Evolutionary conservation across 1,140 invertebrate genomes (phyloP), one percentile per base, ranked within the genome.

Genomic region (Mercenaria mercenaria): DNA sequence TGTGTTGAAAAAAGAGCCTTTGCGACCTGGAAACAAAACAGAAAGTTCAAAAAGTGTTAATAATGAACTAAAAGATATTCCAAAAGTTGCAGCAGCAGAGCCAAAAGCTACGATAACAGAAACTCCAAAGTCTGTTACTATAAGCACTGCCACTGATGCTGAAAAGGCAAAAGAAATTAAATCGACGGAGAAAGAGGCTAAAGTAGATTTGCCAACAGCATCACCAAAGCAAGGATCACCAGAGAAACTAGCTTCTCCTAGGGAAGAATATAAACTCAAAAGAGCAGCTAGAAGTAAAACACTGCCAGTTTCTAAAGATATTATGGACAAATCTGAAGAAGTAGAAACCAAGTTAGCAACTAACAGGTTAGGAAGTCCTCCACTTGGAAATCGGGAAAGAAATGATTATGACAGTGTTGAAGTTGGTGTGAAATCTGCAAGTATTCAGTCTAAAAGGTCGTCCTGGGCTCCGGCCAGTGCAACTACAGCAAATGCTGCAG

Each of bases 271-370:
- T 86, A 93, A 86, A 86, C 50, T 92, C 8, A 93, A 92, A 83
- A 84, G 94, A 61, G 91, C 93, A 74, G 84, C 50, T 76, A 91
- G 94, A 41, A 95, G 94, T 82, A 94, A 93, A 83, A 95, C 94
- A 6, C 80, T 95, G 20, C 93, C 94, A 79, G 93, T 92, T 15
- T 80, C 92, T 37, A 88, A 83, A 61, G 91, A 93, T 15, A 79
- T 93, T 52, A 41, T 93, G 39, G 77, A 91, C n/a, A 81, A 79
- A 41, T 34, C 79, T 52, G 91, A 91, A 52, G 52, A 67, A 13
- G 50, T 56, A 34, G 50, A 52, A 10, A 87, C 29, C 8, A 47
- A 59, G 1, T 1, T 43, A 29, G 43, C 29, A 74, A 61, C 43
- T 43, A 52, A 69, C 81, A 52, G 84, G 80, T 26, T 79, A 92